Evolutionary conservation across 2,797 vertebrate genomes (phyloP), one percentile per base, ranked within the genome.

Genomic region (Coregonus suidteri): DNA sequence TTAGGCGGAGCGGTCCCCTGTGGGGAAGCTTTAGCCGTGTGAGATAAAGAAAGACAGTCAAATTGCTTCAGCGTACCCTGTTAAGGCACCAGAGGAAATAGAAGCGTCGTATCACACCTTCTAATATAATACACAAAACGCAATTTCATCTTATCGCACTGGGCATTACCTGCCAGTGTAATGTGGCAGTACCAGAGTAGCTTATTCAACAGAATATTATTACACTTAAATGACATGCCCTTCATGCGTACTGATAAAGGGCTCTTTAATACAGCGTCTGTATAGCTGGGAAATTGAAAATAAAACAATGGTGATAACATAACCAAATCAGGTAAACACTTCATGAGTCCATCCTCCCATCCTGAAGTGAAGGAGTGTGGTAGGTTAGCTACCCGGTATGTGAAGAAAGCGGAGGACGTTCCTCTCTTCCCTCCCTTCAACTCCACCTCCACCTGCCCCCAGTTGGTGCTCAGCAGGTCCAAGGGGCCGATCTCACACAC

Each of bases 401-500:
- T 47, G 41, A n/a, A 47, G 41, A 47, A 47, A 47, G 9, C 9
- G 9, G 41, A 89, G 81, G 97, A 99, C 5, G 30, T 93, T 81
- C 97, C 97, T 9, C 37, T 89, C 83, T 97, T 97, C 35, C 92
- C 92, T 1, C 91, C 95, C 0, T 88, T 95, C 87, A 98, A 90
- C 65, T 93, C 88, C 84, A 99, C 96, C 79, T 94, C 87, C 64
- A 99, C 93, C 83, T 89, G 0, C 80, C 87, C 88, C 78, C 77
- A 75, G 35, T 31, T 25, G 4, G 0, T 0, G 0, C 1, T 80
- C 4, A 2, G 0, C 0, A 35, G 77, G 30, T 37, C 71, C 52
- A 92, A 75, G 0, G 83, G 78, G 75, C 94, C 91, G 0, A 97
- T 93, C 79, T 94, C 87, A 85, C 98, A 99, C 76, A 98, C 96